Evolutionary conservation across 2,113 vertebrate genomes (phyloP).

Genomic region (Entelurus aequoreus): DNA sequence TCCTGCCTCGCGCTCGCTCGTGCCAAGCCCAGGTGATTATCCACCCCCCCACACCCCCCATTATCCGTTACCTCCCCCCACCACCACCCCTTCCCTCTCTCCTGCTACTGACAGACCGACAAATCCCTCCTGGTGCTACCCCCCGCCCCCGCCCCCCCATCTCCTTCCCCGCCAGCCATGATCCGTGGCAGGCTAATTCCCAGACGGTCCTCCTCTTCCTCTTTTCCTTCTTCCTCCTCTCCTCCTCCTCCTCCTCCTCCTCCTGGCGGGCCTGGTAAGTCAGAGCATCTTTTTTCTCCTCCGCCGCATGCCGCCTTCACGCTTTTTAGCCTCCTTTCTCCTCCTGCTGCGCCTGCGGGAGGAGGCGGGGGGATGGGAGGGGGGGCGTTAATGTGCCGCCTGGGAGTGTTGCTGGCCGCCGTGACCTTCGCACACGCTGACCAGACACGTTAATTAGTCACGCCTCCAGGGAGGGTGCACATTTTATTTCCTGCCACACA

Average conservation of each 20-base stretch:
- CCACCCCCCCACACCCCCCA: conserved; percentile 29
- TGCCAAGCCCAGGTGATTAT: conserved; percentile 68
- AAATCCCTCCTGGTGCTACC: conserved; percentile 61
- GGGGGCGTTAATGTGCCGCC: conserved; percentile 51
- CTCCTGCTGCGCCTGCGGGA: conserved; percentile 24
- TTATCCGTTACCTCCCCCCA: conserved; percentile 6
- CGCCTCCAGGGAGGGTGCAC: conserved; percentile 49
- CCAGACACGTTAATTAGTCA: conserved; percentile 70
- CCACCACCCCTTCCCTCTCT: conserved; percentile 3
- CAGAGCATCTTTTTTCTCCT: conserved; percentile 52
- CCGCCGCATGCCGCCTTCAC: conserved; percentile 57
- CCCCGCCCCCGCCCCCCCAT: conserved; percentile 28
- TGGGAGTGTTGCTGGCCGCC: conserved; percentile 54
- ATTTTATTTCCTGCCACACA: not conserved
- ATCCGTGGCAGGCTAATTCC: conserved; percentile 70
- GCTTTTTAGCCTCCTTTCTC: conserved; percentile 52
- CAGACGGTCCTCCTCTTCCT: conserved; percentile 55
- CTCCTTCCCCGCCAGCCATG: conserved; percentile 66
- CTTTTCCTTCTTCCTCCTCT: conserved; percentile 29
- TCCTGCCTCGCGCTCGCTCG: conserved; percentile 31
- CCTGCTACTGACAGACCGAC: conserved; percentile 50
- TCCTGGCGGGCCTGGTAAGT: conserved; percentile 57
- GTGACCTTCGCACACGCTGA: conserved; percentile 68
- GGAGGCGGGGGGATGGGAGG: conserved; percentile 4
- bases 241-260: conserved; percentile 28